phyloP scores from a whole-genome alignment of 2,888 invertebrate genomes.

The Galeopsomyia nigrocyanea region DNA sequence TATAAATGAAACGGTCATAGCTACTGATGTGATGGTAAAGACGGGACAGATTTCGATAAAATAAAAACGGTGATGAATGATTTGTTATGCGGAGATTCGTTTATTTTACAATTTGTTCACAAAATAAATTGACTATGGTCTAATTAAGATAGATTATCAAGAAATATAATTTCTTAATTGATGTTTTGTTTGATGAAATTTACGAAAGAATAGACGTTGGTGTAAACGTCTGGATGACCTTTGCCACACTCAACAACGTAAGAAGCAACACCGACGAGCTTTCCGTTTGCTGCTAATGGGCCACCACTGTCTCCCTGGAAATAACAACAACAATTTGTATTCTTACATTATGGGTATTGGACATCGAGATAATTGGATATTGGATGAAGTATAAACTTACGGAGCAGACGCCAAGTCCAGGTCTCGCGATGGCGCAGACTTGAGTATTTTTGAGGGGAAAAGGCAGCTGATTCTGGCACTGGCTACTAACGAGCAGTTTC shows the following conservation, averaged over 20 bases:
- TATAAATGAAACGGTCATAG: no score
- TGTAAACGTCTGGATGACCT: conserved; percentile 38
- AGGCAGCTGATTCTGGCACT: conserved; percentile 5
- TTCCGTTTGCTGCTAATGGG: conserved; percentile 26
- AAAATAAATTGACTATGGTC: no score
- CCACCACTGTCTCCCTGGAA: conserved; percentile 42
- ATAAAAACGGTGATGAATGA: no score
- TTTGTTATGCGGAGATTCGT: no score
- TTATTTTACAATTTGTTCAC: no score
- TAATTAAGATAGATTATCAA: no score
- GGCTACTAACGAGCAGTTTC: neutral
- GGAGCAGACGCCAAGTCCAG: conserved; percentile 32
- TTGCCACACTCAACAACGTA: conserved; percentile 34
- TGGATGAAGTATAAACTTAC: conserved; percentile 13
- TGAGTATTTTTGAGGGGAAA: conserved; percentile 2
- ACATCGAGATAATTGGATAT: neutral
- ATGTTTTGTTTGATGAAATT: conserved; percentile 24
- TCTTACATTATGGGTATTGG: neutral
- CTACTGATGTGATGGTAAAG: no score
- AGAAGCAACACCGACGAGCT: conserved; percentile 37
- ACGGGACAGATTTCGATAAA: no score
- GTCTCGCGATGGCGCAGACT: conserved; percentile 24
- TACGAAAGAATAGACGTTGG: conserved; percentile 29
- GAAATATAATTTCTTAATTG: no score
- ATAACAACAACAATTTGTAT: neutral